These are phyloP conservation scores for Phortica magna DNA, from an alignment of 2,888 invertebrate genomes.

Conservation along the genomic window DNA sequence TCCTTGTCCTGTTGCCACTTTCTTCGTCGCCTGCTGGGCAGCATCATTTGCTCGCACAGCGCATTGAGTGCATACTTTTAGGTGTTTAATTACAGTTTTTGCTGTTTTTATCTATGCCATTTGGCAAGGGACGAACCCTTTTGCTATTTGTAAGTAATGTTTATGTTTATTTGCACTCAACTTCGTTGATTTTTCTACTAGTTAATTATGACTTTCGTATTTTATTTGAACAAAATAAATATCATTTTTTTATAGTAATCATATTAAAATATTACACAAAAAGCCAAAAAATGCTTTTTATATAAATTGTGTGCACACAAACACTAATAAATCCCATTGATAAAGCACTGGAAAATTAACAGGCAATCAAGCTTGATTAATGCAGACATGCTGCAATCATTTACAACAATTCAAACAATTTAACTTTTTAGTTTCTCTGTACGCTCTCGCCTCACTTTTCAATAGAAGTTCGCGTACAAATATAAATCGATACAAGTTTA, in stretches of 20 bases:
- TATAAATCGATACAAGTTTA: conserved; percentile 21
- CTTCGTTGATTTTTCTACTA: too few species aligned
- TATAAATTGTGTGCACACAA: not conserved
- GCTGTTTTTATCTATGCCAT: not conserved
- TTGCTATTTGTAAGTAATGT: not conserved
- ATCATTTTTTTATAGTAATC: too few species aligned
- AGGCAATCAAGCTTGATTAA: conserved; percentile 35
- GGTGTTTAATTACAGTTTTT: conserved; percentile 44
- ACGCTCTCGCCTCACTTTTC: not conserved
- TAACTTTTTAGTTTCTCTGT: conserved; percentile 3
- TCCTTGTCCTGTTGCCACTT: conserved; percentile 14
- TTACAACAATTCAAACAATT: conserved; percentile 30
- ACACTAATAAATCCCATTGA: not conserved
- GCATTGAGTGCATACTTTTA: conserved; percentile 38
- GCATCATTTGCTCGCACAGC: conserved; percentile 36
- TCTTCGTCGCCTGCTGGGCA: conserved; percentile 7
- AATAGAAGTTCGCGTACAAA: not conserved
- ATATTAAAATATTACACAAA: not conserved
- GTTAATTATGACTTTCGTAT: too few species aligned
- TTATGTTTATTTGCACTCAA: not conserved
- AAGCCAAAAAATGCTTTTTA: not conserved
- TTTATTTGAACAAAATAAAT: too few species aligned
- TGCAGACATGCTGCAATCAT: conserved; percentile 17
- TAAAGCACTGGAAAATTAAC: conserved; percentile 5
- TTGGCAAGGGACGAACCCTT: not conserved